phyloP scores from a whole-genome alignment of 2,113 vertebrate species.

The Hemiprocne comata region DNA sequence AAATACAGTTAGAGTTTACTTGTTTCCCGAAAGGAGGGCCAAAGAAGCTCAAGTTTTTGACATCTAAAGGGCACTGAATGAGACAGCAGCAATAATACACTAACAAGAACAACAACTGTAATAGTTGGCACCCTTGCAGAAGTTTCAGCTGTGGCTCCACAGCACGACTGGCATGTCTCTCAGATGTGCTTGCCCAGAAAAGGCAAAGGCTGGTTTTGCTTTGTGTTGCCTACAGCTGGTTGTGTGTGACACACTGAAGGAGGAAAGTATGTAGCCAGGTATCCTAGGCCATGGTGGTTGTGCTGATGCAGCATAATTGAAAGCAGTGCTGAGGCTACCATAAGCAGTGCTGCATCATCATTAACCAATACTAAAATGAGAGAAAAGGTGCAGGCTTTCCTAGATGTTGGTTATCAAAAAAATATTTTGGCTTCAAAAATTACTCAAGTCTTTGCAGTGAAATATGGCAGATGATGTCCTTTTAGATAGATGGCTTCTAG shows the following conservation, averaged over 20 bases:
- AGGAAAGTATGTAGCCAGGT: fast-evolving
- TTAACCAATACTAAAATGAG: background rate
- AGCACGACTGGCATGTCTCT: background rate
- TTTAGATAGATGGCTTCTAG: background rate
- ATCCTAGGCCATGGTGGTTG: fast-evolving
- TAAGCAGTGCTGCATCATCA: background rate
- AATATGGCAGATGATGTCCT: background rate
- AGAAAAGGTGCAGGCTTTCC: background rate
- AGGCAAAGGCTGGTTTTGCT: background rate
- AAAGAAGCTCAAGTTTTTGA: background rate
- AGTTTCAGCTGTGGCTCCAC: background rate
- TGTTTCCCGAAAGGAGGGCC: background rate
- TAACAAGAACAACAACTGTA: background rate
- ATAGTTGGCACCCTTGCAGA: background rate
- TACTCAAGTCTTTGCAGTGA: background rate
- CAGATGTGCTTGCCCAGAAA: background rate
- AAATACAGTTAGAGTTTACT: background rate
- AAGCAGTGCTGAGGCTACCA: background rate
- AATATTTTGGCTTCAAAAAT: background rate
- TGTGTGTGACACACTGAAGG: fast-evolving
- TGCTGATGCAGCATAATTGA: background rate
- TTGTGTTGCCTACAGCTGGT: background rate
- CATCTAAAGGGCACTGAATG: background rate
- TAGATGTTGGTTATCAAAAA: background rate
- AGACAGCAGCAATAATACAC: background rate